Percentiles rank a stretch among this genome's conserved stretches.
Evolutionary conservation across 2,888 invertebrate genomes (phyloP).

Genomic region (Drosophila algonquin): DNA sequence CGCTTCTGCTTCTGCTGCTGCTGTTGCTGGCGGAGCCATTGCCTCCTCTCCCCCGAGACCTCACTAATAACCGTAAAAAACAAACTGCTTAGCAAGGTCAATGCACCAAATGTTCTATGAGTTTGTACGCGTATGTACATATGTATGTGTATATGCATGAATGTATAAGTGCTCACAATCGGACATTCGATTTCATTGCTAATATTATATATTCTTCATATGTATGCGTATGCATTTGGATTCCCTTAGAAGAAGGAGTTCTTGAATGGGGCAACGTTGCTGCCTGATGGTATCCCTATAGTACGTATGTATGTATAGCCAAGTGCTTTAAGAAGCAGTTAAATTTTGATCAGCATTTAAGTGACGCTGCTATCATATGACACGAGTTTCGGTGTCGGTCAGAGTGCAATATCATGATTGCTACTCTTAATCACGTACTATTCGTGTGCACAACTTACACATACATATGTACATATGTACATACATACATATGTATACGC

Average conservation of each 20-base stretch:
- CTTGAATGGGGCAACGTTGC: neutral
- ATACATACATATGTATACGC: neutral
- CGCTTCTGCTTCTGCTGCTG: neutral
- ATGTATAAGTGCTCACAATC: constrained; percentile 12
- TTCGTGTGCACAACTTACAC: constrained; percentile 11
- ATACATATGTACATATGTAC: constrained; percentile 4
- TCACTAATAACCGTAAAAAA: constrained; percentile 49
- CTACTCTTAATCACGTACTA: constrained; percentile 18
- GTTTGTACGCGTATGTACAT: constrained; percentile 1
- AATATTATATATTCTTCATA: constrained; percentile 21
- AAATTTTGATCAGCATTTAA: neutral
- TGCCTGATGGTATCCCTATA: neutral
- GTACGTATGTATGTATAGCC: too few species aligned
- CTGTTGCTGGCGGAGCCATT: constrained; percentile 41
- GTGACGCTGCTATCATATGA: constrained; percentile 4
- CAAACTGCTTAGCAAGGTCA: constrained; percentile 58
- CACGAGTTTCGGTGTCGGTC: constrained; percentile 21
- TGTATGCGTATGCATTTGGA: neutral
- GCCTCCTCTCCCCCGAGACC: constrained; percentile 43
- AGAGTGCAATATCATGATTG: constrained; percentile 29
- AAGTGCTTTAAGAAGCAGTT: neutral
- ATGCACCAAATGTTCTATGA: constrained; percentile 47
- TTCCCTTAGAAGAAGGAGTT: neutral
- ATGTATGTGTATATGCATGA: neutral
- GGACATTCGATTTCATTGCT: constrained; percentile 24